Conservation (phyloP, 2,888 invertebrate genomes). For the Drosophila mimetica region DNA sequence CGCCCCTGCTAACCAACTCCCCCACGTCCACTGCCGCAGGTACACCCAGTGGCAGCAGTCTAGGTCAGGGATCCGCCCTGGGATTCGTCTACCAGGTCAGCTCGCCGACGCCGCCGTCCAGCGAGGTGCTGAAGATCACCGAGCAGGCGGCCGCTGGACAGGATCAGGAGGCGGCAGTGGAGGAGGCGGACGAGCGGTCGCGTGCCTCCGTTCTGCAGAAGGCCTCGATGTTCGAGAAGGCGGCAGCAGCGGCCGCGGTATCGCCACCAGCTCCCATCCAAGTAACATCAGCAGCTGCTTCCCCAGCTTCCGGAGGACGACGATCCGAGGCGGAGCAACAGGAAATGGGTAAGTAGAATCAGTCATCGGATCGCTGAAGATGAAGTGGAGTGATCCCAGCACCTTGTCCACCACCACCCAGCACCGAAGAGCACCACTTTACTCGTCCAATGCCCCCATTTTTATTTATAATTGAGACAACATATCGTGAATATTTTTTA, state of each 20-base stretch:
- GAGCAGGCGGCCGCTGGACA: constrained; percentile 61
- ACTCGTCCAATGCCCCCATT: not conserved
- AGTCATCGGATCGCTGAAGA: not conserved
- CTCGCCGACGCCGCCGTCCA: constrained; percentile 79
- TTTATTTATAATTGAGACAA: constrained; percentile 8
- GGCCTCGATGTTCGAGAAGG: constrained; percentile 84
- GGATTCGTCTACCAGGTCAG: constrained; percentile 80
- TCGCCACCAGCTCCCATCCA: constrained; percentile 35
- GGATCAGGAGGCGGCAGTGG: constrained; percentile 9
- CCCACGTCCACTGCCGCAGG: constrained; percentile 82
- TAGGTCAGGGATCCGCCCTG: constrained; percentile 64
- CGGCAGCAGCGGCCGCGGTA: constrained; percentile 79
- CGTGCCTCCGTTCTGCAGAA: constrained; percentile 84
- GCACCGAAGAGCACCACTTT: constrained; percentile 33
- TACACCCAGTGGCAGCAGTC: constrained; percentile 81
- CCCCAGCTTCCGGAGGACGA: constrained; percentile 39
- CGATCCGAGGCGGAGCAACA: constrained; percentile 74
- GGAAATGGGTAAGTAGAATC: constrained; percentile 80
- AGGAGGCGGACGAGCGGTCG: constrained; percentile 82
- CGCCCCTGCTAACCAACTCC: constrained; percentile 83
- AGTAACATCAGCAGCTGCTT: constrained; percentile 34
- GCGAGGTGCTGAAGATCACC: constrained; percentile 83
- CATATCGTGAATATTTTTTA: constrained; percentile 28
- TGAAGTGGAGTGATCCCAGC: constrained; percentile 20
- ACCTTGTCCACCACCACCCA: no score